Base-by-base conservation (phyloP, 2,888 invertebrate genomes). In the Thalpophila matura region DNA sequence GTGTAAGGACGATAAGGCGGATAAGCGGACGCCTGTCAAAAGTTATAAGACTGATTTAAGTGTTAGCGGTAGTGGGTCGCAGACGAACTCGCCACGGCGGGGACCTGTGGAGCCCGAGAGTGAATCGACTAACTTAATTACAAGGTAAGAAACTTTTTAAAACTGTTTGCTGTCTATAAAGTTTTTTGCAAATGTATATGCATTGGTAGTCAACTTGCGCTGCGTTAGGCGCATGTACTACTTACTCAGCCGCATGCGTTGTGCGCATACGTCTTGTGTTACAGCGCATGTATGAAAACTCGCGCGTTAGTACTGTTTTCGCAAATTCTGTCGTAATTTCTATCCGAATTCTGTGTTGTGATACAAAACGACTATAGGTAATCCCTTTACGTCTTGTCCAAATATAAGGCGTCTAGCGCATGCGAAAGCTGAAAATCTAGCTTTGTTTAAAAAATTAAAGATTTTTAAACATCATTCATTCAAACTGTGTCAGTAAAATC, bases 21-120 rank as follows among this genome's bases (percentile, higher is more conserved):
- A 89, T 22, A 91, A 89, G 60, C 74, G 79, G 65, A 90, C 91
- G 65, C 89, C 93, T 62, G 88, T 86, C 47, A 95, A 91, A 82
- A 92, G 85, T 79, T 89, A 93, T 86, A 95, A 95, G 95, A 89
- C 92, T 94, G 87, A 96, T 89, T 88, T 94, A 91, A 83, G 78
- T 86, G 89, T 89, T 81, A 92, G 86, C 90, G 82, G 83, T 90
- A 91, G 82, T 86, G 76, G 84, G 77, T 66, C 82, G 24, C 89
- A 88, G 79, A 84, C 83, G 68, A 83, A 91, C 88, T 89, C 91
- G 74, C 87, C 92, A 62, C 86, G 87, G 86, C 87, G 91, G 85
- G 76, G 79, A 76, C 84, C 88, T 53, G 84, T 87, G 56, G 89
- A 90, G 31, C 53, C 78, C 14, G 77, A 89, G 9, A 69, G 65